A percentile compares a stretch with the other conserved stretches of the same genome.
These are phyloP conservation scores for Vimba vimba DNA, from an alignment of 2,113 vertebrate genomes.

Conservation along the genomic window DNA sequence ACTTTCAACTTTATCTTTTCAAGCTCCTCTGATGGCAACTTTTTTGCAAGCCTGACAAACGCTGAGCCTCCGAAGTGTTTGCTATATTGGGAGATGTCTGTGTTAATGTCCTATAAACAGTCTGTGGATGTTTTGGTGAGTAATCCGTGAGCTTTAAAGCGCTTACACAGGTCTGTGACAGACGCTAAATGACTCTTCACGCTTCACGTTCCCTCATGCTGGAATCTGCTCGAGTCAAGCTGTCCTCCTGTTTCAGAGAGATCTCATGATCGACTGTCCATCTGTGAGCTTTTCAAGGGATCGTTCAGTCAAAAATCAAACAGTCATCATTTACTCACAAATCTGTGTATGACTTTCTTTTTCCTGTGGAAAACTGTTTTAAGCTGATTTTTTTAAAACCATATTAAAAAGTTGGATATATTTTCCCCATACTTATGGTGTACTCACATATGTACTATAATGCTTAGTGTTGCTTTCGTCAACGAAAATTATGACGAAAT, in stretches of 20 bases:
- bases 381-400: too few species aligned
- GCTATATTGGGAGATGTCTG: constrained; percentile 8
- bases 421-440: too few species aligned
- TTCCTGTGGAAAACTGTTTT: too few species aligned
- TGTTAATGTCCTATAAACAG: neutral
- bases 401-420: too few species aligned
- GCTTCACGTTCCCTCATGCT: neutral
- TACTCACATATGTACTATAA: too few species aligned
- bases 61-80: neutral
- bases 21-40: neutral
- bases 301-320: too few species aligned
- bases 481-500: too few species aligned
- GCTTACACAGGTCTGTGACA: neutral
- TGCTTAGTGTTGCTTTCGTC: too few species aligned
- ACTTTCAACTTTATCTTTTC: neutral
- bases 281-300: neutral
- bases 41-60: constrained; percentile 14
- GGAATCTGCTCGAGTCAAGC: neutral
- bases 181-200: neutral
- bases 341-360: too few species aligned
- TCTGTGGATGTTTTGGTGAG: neutral
- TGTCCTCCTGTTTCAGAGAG: too few species aligned
- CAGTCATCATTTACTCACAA: too few species aligned
- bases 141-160: constrained; percentile 1
- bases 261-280: neutral